Evolutionary conservation across 2,888 invertebrate species (phyloP).

Genomic region (Melanophora roralis): DNA sequence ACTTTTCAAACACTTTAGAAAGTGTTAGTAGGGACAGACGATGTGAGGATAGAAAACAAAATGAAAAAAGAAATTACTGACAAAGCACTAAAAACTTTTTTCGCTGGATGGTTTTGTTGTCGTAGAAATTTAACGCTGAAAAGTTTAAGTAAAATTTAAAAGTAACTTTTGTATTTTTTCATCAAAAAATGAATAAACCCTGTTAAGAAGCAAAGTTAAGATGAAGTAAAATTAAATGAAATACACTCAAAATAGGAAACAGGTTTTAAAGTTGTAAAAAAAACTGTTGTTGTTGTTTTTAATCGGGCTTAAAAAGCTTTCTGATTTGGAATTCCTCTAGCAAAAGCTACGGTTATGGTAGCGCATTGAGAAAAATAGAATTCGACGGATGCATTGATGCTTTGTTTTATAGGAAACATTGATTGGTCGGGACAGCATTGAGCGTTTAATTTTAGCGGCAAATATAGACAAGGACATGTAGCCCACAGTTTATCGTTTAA

Average conservation of each 20-base stretch:
- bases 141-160: slow-evolving; percentile 66
- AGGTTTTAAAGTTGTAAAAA: neutral
- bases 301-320: too few species aligned
- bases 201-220: neutral
- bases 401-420: too few species aligned
- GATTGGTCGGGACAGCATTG: too few species aligned
- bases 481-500: too few species aligned
- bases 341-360: too few species aligned
- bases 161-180: slow-evolving; percentile 55
- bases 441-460: too few species aligned
- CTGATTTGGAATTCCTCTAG: too few species aligned
- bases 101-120: slow-evolving; percentile 46
- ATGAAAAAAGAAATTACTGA: slow-evolving; percentile 29
- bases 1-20: slow-evolving; percentile 31
- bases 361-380: too few species aligned
- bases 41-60: slow-evolving; percentile 40
- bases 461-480: too few species aligned
- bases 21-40: neutral
- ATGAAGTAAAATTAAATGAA: neutral
- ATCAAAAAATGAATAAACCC: neutral
- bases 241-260: neutral
- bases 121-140: slow-evolving; percentile 63
- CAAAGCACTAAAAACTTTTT: slow-evolving; percentile 41
- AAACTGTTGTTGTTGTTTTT: neutral
- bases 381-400: too few species aligned